A percentile compares a stretch with the other conserved stretches of the same genome.
Conservation (phyloP, 2,113 vertebrate species). For the Vulpes lagopus region DNA sequence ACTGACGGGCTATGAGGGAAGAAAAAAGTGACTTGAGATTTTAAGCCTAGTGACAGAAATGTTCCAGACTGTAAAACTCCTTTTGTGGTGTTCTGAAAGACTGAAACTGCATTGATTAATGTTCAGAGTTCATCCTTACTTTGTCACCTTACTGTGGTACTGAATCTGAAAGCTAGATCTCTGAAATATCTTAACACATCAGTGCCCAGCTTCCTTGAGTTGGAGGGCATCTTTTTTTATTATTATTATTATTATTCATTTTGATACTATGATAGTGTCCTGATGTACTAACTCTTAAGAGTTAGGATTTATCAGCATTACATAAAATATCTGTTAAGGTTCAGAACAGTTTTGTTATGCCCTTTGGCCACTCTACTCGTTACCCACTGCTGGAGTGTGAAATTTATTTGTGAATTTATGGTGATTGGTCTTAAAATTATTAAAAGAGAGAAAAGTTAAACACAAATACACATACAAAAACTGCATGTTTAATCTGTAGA, state of each 20-base stretch:
- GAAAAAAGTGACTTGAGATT: constrained; percentile 48
- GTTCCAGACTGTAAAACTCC: background rate
- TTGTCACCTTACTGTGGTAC: background rate
- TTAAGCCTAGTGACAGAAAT: background rate
- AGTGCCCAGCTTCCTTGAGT: background rate
- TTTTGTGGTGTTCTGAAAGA: constrained; percentile 32
- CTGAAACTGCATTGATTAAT: constrained; percentile 14
- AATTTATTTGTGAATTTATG: background rate
- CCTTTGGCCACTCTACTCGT: background rate
- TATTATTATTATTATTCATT: background rate
- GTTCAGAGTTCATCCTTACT: constrained; percentile 29
- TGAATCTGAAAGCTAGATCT: constrained; percentile 12
- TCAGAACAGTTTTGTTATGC: background rate
- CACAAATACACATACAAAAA: background rate
- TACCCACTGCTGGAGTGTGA: background rate
- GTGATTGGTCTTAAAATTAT: background rate
- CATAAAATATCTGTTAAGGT: background rate
- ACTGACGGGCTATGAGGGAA: background rate
- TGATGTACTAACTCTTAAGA: background rate
- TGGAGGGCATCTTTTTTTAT: background rate
- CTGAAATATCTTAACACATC: background rate
- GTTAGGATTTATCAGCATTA: constrained; percentile 39
- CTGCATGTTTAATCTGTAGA: background rate
- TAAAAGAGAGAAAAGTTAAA: constrained; percentile 10
- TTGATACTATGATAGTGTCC: background rate